Evolutionary conservation across 1,140 invertebrate species (phyloP).

Genomic region (Lepidotrigona ventralis): DNA sequence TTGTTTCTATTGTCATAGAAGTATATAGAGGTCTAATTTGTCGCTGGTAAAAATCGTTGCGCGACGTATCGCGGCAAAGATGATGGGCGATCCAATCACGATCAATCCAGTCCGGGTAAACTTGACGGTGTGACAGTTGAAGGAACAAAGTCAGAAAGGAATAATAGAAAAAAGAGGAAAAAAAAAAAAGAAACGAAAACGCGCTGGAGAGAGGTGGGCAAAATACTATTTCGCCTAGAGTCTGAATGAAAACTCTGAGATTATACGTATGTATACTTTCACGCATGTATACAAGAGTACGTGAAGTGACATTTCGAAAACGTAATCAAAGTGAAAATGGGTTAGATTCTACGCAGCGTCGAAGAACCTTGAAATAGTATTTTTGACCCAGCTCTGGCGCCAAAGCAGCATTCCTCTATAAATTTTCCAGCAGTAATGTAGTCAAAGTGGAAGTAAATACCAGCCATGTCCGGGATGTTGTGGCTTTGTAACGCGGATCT

Average conservation of each 20-base stretch:
- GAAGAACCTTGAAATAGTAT: slow-evolving; percentile 39
- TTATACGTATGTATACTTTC: not conserved
- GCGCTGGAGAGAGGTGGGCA: slow-evolving; percentile 60
- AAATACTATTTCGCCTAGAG: slow-evolving; percentile 59
- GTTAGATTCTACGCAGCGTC: not conserved
- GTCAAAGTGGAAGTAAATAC: slow-evolving; percentile 23
- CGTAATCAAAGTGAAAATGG: not conserved
- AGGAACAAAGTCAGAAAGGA: slow-evolving; percentile 7
- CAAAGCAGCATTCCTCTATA: slow-evolving; percentile 9
- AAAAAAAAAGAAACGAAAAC: slow-evolving; percentile 1
- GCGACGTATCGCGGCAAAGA: slow-evolving; percentile 35
- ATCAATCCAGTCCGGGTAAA: slow-evolving; percentile 22
- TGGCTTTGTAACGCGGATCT: slow-evolving; percentile 6
- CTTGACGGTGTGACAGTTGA: slow-evolving; percentile 41
- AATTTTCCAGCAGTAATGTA: not conserved
- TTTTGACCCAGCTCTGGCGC: slow-evolving; percentile 50
- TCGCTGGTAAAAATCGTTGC: slow-evolving; percentile 48
- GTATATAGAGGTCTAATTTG: slow-evolving; percentile 17
- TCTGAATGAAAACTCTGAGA: not conserved
- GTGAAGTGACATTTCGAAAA: slow-evolving; percentile 20
- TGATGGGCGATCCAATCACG: slow-evolving; percentile 33
- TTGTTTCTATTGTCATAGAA: slow-evolving; percentile 37
- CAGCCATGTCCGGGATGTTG: not conserved
- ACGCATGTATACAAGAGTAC: not conserved
- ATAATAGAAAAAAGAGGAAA: not conserved